phyloP scores from a whole-genome alignment of 2,888 invertebrate genomes.

The Agrotis segetum region DNA sequence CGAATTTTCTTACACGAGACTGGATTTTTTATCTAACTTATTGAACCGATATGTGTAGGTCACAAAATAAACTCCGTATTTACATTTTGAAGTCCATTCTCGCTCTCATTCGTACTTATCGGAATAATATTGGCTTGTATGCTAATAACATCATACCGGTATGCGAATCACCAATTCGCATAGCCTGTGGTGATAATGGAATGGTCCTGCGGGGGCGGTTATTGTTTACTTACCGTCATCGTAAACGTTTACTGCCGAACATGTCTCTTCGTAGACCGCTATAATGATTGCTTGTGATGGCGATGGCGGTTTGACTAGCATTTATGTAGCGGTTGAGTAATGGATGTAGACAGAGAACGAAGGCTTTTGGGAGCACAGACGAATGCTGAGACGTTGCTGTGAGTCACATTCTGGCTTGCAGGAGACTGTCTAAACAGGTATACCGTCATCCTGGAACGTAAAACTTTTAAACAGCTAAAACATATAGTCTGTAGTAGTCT shows the following conservation, averaged over 20 bases:
- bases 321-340: neutral
- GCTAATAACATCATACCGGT: slow-evolving; percentile 34
- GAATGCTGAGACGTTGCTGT: neutral
- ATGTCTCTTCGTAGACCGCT: slow-evolving; percentile 22
- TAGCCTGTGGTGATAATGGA: slow-evolving; percentile 38
- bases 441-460: too few species aligned
- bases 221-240: slow-evolving; percentile 40
- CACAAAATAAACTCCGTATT: slow-evolving; percentile 43
- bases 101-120: slow-evolving; percentile 28
- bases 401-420: too few species aligned
- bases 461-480: too few species aligned
- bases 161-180: slow-evolving; percentile 25
- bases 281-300: slow-evolving; percentile 16
- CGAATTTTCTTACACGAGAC: slow-evolving; percentile 34
- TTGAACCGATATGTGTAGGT: slow-evolving; percentile 38
- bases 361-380: neutral
- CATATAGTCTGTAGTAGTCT: neutral
- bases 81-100: slow-evolving; percentile 29
- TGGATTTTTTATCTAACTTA: slow-evolving; percentile 55
- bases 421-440: too few species aligned
- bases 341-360: neutral
- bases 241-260: slow-evolving; percentile 46
- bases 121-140: slow-evolving; percentile 17
- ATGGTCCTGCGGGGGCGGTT: slow-evolving; percentile 40
- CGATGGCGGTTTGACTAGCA: neutral